Evolutionary conservation across 2,797 vertebrate genomes (phyloP), one percentile per base, ranked within the genome.

Genomic region (Parotocinclus haroldoi): DNA sequence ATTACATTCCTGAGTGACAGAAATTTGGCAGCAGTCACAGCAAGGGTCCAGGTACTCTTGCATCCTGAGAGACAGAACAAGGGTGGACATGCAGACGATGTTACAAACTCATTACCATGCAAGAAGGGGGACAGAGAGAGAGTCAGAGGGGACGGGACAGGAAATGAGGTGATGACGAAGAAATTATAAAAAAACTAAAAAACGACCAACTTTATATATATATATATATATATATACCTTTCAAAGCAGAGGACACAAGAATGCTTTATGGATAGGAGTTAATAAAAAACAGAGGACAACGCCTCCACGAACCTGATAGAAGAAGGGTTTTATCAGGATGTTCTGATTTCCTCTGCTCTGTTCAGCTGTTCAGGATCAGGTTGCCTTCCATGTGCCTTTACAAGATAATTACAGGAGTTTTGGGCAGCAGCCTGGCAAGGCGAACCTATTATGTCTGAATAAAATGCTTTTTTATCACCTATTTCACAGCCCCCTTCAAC

Each of bases 1-100:
- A 95, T 95, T 95, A 94, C 94, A 95, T 95, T 96, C 94, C 88
- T 74, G 79, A 91, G 87, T 94, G 94, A 94, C 93, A 94, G 92
- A 91, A 93, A 92, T 88, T 93, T 95, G 93, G 93, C 92, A 86
- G 82, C 51, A 71, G 84, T 80, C 78, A 82, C 88, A 85, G 86
- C 77, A 46, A 71, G 56, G 7, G 71, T 65, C 77, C 81, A 87
- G 87, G 88, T 88, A 83, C 79, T 86, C 49, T 70, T 50, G 71
- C 70, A 71, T 75, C 60, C 63, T 54, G 55, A 10, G 19, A 55
- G 55, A 40, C 12, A 64, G 56, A 44, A 14, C 36, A 27, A 48
- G 17, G 36, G 5, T 14, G 37, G 14, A 57, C 10, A 37, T 48
- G 38, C 46, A 10, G 48, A 56, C 44, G 62, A 59, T 14, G 10